phyloP scores from a whole-genome alignment of 30 jellyfish, hydroid and myxozoan species.

The Aurelia sp. region DNA sequence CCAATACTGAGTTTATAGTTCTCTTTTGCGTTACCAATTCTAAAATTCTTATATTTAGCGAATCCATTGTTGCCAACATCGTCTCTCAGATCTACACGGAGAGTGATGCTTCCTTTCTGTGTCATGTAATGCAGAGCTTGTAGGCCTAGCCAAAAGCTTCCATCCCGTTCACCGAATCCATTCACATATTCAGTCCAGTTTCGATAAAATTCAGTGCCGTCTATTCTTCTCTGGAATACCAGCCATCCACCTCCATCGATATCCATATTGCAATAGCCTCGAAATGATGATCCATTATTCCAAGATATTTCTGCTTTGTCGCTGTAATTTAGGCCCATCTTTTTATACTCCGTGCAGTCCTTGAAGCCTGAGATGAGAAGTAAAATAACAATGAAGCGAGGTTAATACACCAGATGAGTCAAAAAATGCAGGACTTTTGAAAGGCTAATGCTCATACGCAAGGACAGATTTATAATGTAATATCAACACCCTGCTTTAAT shows the following conservation, averaged over 20 bases:
- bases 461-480: no score
- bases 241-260: conserved; percentile 69
- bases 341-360: conserved; percentile 47
- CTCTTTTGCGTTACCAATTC: conserved; percentile 33
- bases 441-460: no score
- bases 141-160: conserved; percentile 73
- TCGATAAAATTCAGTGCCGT: conserved; percentile 44
- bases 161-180: conserved; percentile 59
- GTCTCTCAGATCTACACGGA: conserved; percentile 38
- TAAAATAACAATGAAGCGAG: no score
- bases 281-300: conserved; percentile 57
- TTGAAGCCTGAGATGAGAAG: conserved; percentile 58
- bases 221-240: conserved; percentile 47
- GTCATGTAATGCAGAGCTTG: conserved; percentile 50
- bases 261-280: conserved; percentile 60
- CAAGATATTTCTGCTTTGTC: conserved; percentile 38
- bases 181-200: conserved; percentile 49
- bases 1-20: conserved; percentile 21
- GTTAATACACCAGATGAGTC: no score
- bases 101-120: neutral
- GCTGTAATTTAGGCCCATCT: conserved; percentile 30
- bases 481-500: no score
- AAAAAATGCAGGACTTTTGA: no score
- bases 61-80: conserved; percentile 39
- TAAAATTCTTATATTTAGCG: conserved; percentile 48